Base-by-base conservation (phyloP, 2,113 vertebrate species). In the Psammodynastes pulverulentus region DNA sequence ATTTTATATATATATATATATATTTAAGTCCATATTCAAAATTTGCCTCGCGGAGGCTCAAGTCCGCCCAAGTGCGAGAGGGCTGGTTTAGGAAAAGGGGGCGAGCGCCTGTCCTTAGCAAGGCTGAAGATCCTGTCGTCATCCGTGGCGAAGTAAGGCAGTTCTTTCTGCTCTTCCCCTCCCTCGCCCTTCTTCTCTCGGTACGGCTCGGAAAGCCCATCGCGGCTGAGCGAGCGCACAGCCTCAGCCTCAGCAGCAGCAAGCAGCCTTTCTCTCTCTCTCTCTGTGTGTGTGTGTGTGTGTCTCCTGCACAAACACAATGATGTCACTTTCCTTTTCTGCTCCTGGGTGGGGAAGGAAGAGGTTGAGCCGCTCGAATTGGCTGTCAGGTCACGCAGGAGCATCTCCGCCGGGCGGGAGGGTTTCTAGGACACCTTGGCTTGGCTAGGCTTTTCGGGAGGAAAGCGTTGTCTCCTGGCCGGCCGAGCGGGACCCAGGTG, bases 261-360 rank as follows among this genome's bases (percentile, higher is more conserved):
- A 24, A 43, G 34, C 72, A 79, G 72, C 34, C 5, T 6, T 86
- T 89, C 49, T 34, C 86, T 24, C 72, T 67, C 46, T 29, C 87
- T n/a, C n/a, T n/a, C n/a, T n/a, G n/a, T n/a, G n/a, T n/a, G n/a
- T n/a, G n/a, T n/a, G n/a, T n/a, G n/a, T n/a, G n/a, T n/a, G n/a
- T 48, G 87, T 43, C 86, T 91, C 89, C 48, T 34, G 67, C 67
- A 23, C 93, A 89, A 86, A 94, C 95, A 91, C 91, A 94, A 95
- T 97, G 96, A 96, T 95, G 96, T 96, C 96, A 95, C 94, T 93
- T 94, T 90, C 89, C 84, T 92, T 95, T 4, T 72, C 13, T 12
- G 67, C 67, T 24, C 43, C n/a, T 84, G 53, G 86, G 79, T 93
- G 92, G 95, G 24, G 53, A 9, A 29, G 84, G 49, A 12, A 45